Evolutionary conservation across 2,888 invertebrate genomes (phyloP).

Genomic region (Mesochorus sp.): DNA sequence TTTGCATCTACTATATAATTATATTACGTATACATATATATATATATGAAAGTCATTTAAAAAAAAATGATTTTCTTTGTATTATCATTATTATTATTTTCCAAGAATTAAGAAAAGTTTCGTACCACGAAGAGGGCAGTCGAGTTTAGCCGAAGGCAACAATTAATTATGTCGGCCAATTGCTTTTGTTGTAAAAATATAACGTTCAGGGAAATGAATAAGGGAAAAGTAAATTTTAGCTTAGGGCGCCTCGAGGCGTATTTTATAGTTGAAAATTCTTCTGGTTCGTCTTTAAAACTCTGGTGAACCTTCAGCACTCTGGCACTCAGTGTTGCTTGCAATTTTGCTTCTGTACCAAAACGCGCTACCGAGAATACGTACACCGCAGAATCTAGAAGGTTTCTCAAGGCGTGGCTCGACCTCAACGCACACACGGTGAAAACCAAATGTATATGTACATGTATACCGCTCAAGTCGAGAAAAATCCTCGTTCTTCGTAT

Average conservation of each 20-base stretch:
- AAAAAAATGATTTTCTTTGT: too few relatives aligned
- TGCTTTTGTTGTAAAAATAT: constrained; percentile 36
- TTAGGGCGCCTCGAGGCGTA: not conserved
- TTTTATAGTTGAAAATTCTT: constrained; percentile 3
- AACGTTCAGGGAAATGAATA: constrained; percentile 12
- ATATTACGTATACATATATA: too few relatives aligned
- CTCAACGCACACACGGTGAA: not conserved
- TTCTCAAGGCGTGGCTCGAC: constrained; percentile 6
- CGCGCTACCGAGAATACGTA: not conserved
- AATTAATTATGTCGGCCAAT: constrained; percentile 37
- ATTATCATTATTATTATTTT: too few relatives aligned
- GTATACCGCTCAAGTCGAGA: not conserved
- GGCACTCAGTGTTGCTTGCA: constrained; percentile 12
- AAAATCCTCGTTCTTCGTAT: not conserved
- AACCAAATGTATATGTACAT: not conserved
- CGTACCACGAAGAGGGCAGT: not conserved
- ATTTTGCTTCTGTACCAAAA: constrained; percentile 30
- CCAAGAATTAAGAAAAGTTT: constrained; percentile 17
- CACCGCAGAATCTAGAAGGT: constrained; percentile 12
- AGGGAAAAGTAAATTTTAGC: constrained; percentile 26
- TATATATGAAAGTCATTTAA: too few relatives aligned
- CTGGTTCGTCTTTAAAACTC: not conserved
- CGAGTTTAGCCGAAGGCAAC: not conserved
- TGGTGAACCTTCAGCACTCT: not conserved
- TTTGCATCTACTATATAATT: not conserved